Percentiles rank a stretch among this genome's conserved stretches.
Evolutionary conservation across 2,888 invertebrate genomes (phyloP).

Genomic region (Dryadula phaetusa): DNA sequence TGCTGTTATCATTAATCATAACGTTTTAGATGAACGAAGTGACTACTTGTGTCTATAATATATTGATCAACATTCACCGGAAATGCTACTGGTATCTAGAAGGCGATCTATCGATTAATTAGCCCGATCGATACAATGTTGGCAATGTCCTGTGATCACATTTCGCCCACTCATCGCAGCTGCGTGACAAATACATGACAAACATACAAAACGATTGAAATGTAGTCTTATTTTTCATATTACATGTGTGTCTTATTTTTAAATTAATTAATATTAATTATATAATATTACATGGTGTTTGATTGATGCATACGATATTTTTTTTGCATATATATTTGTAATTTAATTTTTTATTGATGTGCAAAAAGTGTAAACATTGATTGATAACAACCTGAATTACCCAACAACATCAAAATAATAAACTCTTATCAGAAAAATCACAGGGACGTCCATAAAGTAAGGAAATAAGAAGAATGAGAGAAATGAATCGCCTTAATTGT

Average conservation of each 20-base stretch:
- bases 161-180: slow-evolving; percentile 80
- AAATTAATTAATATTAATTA: too few species aligned
- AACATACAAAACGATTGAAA: slow-evolving; percentile 14
- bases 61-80: slow-evolving; percentile 81
- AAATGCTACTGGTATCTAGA: slow-evolving; percentile 80
- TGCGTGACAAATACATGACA: slow-evolving; percentile 58
- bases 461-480: neutral
- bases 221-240: too few species aligned
- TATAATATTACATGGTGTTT: too few species aligned
- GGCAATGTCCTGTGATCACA: slow-evolving; percentile 71
- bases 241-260: too few species aligned
- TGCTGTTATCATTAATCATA: slow-evolving; percentile 70
- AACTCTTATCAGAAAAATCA: neutral
- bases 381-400: neutral
- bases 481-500: neutral
- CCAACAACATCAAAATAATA: neutral
- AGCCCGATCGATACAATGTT: slow-evolving; percentile 78
- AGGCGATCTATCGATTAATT: slow-evolving; percentile 81
- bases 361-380: neutral
- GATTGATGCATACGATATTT: too few species aligned
- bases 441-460: neutral
- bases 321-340: too few species aligned
- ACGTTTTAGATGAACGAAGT: slow-evolving; percentile 62
- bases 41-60: slow-evolving; percentile 59
- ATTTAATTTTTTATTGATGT: neutral